Percentiles rank a stretch among this genome's conserved stretches.
These are phyloP conservation scores for Prochilodus magdalenae DNA, from an alignment of 2,113 vertebrate genomes.

Conservation along the genomic window DNA sequence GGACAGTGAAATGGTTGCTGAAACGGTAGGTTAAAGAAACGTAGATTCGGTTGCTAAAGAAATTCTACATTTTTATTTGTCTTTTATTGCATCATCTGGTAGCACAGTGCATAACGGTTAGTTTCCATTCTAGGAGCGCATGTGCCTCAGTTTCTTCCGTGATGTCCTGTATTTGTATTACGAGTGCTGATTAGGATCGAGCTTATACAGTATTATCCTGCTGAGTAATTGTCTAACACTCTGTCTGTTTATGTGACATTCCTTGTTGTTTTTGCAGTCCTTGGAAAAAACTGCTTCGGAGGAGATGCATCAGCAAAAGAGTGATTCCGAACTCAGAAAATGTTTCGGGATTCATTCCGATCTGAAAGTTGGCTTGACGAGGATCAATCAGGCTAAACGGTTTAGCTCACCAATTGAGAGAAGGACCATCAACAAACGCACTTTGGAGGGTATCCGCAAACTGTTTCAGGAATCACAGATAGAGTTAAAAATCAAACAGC, in stretches of 20 bases:
- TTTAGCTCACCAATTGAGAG: neutral
- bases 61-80: no score
- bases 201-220: no score
- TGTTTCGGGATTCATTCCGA: conserved; percentile 68
- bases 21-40: neutral
- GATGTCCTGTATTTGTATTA: neutral
- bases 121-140: neutral
- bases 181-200: neutral
- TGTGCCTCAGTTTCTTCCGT: neutral
- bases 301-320: neutral
- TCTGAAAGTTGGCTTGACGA: conserved; percentile 64
- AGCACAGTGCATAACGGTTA: no score
- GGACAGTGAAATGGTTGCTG: neutral
- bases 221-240: neutral
- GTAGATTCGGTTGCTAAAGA: neutral
- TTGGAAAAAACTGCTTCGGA: neutral
- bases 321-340: conserved; percentile 62
- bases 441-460: conserved; percentile 62
- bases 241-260: neutral
- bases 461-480: conserved; percentile 44
- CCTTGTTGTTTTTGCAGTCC: conserved; percentile 29
- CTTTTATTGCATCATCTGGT: no score
- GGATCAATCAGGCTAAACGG: conserved; percentile 34
- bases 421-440: conserved; percentile 55
- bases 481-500: conserved; percentile 42